A percentile compares a stretch with the other conserved stretches of the same genome.
Evolutionary conservation across 2,888 invertebrate species (phyloP).

Genomic region (Phyto melanocephala): DNA sequence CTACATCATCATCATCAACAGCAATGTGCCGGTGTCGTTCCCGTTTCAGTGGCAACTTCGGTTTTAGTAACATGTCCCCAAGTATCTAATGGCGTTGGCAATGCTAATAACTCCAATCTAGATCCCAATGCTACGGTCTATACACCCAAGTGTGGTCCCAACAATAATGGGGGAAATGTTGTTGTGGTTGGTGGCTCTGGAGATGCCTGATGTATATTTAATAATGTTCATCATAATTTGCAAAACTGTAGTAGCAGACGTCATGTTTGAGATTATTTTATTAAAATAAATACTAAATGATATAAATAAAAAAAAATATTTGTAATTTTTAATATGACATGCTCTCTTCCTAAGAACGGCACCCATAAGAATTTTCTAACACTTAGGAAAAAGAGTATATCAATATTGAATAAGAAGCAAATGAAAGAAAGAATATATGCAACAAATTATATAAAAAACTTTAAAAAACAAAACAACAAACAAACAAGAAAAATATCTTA

Average conservation of each 20-base stretch:
- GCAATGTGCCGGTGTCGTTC: constrained; percentile 69
- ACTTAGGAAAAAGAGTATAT: constrained; percentile 44
- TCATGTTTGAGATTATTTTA: constrained; percentile 76
- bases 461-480: constrained; percentile 38
- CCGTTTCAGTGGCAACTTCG: constrained; percentile 72
- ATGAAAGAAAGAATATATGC: background rate
- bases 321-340: constrained; percentile 50
- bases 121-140: constrained; percentile 96
- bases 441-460: too few relatives aligned
- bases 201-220: constrained; percentile 65
- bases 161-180: constrained; percentile 67
- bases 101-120: constrained; percentile 80
- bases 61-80: constrained; percentile 69
- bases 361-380: constrained; percentile 1
- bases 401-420: constrained; percentile 32
- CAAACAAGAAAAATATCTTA: constrained; percentile 62
- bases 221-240: constrained; percentile 43
- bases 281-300: constrained; percentile 34
- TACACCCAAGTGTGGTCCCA: constrained; percentile 87
- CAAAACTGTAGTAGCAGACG: constrained; percentile 67
- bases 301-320: background rate
- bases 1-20: constrained; percentile 66
- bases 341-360: constrained; percentile 51
- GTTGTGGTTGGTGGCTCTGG: constrained; percentile 70
- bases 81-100: constrained; percentile 59